Conservation (phyloP, 1,140 invertebrate genomes). For the Leucophenga varia region DNA sequence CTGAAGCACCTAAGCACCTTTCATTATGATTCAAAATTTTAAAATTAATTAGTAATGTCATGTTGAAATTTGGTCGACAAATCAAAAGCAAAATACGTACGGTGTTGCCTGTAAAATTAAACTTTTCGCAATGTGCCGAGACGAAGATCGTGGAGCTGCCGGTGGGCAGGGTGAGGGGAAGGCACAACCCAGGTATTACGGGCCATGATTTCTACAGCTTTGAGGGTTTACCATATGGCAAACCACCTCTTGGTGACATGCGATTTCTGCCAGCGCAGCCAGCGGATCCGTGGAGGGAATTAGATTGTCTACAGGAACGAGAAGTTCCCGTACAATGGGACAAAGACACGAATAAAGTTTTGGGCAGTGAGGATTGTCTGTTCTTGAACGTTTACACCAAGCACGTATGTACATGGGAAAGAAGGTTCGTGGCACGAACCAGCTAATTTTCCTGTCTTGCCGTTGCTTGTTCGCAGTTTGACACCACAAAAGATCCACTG, state of each 20-base stretch:
- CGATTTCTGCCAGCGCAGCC: constrained; percentile 59
- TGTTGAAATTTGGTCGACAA: constrained; percentile 30
- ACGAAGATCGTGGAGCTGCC: no score
- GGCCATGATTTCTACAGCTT: constrained; percentile 14
- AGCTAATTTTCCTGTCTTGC: no score
- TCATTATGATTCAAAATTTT: no score
- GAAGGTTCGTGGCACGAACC: constrained; percentile 58
- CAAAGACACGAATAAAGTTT: background rate
- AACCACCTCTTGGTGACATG: constrained; percentile 63
- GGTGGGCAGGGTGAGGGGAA: constrained; percentile 6
- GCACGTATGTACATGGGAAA: constrained; percentile 16
- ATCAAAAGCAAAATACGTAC: constrained; percentile 7
- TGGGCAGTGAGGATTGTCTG: constrained; percentile 50
- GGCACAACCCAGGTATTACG: background rate
- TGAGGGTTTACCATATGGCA: constrained; percentile 48
- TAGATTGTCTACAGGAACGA: constrained; percentile 34
- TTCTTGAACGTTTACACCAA: constrained; percentile 51
- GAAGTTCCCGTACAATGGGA: constrained; percentile 3
- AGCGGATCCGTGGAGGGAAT: constrained; percentile 11
- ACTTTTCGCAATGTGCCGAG: no score
- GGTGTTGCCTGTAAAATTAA: background rate
- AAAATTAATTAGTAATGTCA: constrained; percentile 24
- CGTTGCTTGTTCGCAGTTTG: no score
- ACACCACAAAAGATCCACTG: constrained; percentile 19
- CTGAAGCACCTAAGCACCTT: no score